phyloP scores from a whole-genome alignment of 2,888 invertebrate genomes.

The Drosophila vallismaia region DNA sequence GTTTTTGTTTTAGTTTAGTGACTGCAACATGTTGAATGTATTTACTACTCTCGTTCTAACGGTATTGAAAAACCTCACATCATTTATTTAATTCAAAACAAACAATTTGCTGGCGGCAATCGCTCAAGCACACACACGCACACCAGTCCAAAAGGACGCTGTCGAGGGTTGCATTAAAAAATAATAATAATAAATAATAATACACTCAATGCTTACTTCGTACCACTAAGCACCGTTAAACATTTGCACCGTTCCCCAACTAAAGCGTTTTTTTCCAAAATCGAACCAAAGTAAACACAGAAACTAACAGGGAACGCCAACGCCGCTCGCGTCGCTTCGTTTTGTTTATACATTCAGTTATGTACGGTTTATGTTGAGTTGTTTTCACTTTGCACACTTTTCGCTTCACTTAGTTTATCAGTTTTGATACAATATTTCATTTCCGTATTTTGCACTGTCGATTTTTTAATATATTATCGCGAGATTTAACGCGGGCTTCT shows the following conservation, averaged over 20 bases:
- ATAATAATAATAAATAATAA: conserved; percentile 8
- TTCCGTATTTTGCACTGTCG: too few species aligned
- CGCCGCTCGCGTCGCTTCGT: not conserved
- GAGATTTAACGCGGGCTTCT: too few species aligned
- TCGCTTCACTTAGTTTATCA: not conserved
- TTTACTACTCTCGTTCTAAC: conserved; percentile 32
- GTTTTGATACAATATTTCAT: too few species aligned
- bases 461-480: too few species aligned
- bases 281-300: not conserved
- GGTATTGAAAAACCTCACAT: conserved; percentile 16
- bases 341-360: conserved; percentile 2
- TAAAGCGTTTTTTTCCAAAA: not conserved
- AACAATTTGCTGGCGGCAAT: conserved; percentile 19
- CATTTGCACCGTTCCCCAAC: conserved; percentile 13
- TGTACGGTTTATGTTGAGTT: not conserved
- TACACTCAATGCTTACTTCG: conserved; percentile 13
- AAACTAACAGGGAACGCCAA: not conserved
- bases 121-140: conserved; percentile 16
- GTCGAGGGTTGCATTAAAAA: conserved; percentile 36
- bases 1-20: conserved; percentile 44
- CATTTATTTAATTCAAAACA: conserved; percentile 18
- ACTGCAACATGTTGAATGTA: conserved; percentile 73
- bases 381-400: not conserved
- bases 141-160: conserved; percentile 26
- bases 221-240: conserved; percentile 11